These are phyloP conservation scores for Arion vulgaris DNA, from an alignment of 1,140 invertebrate species.

Conservation along the genomic window DNA sequence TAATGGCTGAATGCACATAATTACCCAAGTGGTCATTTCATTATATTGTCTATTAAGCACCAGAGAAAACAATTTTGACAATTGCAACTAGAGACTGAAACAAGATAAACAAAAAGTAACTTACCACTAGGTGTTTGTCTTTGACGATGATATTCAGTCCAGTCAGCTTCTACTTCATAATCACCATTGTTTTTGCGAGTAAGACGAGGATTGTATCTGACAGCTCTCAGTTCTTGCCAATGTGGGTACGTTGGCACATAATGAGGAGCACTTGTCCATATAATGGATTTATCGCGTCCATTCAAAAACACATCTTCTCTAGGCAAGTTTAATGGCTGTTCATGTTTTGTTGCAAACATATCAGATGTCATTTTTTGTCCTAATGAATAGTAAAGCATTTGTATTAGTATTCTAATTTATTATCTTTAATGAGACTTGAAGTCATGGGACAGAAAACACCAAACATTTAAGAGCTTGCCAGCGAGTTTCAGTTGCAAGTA, in stretches of 20 bases:
- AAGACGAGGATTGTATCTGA: conserved; percentile 33
- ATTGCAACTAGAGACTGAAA: too few species aligned
- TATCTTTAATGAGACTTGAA: too few species aligned
- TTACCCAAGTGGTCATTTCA: too few species aligned
- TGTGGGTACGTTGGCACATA: conserved; percentile 30
- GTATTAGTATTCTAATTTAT: neutral
- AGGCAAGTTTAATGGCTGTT: conserved; percentile 15
- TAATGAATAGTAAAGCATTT: neutral
- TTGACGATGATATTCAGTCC: conserved; percentile 35
- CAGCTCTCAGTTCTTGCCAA: conserved; percentile 37
- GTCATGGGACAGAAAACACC: too few species aligned
- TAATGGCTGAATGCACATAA: too few species aligned
- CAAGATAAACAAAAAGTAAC: neutral
- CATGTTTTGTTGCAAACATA: conserved; percentile 25
- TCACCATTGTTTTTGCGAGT: conserved; percentile 9
- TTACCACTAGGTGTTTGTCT: conserved; percentile 29
- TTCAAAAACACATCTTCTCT: conserved; percentile 34
- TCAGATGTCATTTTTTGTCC: neutral
- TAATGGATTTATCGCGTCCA: conserved; percentile 24
- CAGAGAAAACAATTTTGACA: too few species aligned
- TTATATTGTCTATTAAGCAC: too few species aligned
- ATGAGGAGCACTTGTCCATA: conserved; percentile 33
- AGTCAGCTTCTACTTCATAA: conserved; percentile 27
- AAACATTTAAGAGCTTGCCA: too few species aligned
- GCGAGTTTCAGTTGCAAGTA: too few species aligned